A percentile compares a stretch with the other conserved stretches of the same genome.
Evolutionary conservation across 2,888 invertebrate species (phyloP).

Genomic region (Myopa tessellatipennis): DNA sequence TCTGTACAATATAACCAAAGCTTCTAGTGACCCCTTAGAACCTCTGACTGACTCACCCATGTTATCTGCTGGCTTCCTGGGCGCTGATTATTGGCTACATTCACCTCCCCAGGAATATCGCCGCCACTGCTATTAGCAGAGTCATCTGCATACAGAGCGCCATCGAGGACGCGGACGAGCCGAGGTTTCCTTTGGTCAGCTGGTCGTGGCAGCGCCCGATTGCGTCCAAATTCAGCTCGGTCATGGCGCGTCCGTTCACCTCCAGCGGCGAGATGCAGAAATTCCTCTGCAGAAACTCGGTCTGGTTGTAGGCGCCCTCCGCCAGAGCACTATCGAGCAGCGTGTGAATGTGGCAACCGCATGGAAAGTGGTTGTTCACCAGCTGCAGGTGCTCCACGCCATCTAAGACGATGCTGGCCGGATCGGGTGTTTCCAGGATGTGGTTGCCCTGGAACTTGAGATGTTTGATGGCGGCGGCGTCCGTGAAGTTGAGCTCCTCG

Average conservation of each 20-base stretch:
- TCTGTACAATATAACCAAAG: background rate
- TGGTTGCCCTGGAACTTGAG: slow-evolving; percentile 86
- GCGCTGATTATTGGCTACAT: slow-evolving; percentile 43
- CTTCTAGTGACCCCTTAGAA: too few species aligned
- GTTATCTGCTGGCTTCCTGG: too few species aligned
- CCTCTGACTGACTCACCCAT: too few species aligned
- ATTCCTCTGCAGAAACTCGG: slow-evolving; percentile 79
- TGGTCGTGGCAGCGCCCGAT: slow-evolving; percentile 78
- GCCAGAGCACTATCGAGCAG: slow-evolving; percentile 81
- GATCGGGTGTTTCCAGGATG: slow-evolving; percentile 79
- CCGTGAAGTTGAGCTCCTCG: slow-evolving; percentile 78
- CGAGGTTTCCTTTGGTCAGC: slow-evolving; percentile 75
- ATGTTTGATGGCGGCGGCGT: slow-evolving; percentile 77
- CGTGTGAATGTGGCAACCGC: slow-evolving; percentile 85
- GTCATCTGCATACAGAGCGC: slow-evolving; percentile 61
- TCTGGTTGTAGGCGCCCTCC: slow-evolving; percentile 72
- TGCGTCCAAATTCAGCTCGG: slow-evolving; percentile 74
- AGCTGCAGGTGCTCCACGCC: slow-evolving; percentile 80
- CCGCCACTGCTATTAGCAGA: slow-evolving; percentile 59
- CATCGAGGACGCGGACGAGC: slow-evolving; percentile 68
- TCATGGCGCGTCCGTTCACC: slow-evolving; percentile 82
- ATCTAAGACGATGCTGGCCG: slow-evolving; percentile 76
- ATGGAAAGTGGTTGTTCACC: slow-evolving; percentile 85
- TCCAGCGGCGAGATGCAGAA: slow-evolving; percentile 88
- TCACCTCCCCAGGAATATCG: slow-evolving; percentile 52